These are phyloP conservation scores for Cassiopea xamachana DNA, from an alignment of 30 jellyfish, hydroid and myxozoan genomes.

Conservation along the genomic window DNA sequence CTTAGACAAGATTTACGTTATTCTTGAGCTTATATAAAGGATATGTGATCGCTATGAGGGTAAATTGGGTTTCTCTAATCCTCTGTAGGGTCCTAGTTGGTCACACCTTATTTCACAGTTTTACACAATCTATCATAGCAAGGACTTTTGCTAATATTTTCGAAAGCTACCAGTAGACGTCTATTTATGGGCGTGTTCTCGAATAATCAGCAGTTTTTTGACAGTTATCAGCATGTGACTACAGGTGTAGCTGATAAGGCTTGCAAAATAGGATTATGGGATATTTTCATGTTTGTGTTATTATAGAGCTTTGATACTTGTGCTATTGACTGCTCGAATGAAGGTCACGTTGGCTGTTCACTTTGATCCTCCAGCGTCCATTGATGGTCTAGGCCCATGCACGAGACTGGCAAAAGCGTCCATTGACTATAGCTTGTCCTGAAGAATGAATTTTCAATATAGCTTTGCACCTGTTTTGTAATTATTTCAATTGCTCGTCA, in stretches of 20 bases:
- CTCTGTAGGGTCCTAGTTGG: too few species aligned
- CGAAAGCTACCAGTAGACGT: neutral
- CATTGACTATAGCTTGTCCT: slow-evolving; percentile 53
- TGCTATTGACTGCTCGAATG: neutral
- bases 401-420: slow-evolving; percentile 61
- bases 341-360: slow-evolving; percentile 41
- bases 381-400: slow-evolving; percentile 62
- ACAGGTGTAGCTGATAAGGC: neutral
- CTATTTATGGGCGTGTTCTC: neutral
- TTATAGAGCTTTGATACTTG: neutral
- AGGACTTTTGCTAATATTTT: neutral
- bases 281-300: neutral
- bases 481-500: neutral
- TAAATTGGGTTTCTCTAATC: too few species aligned
- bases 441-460: neutral
- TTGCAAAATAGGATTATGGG: neutral
- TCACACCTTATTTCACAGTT: too few species aligned
- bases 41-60: too few species aligned
- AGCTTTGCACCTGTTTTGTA: slow-evolving; percentile 37
- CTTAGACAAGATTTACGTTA: too few species aligned
- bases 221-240: neutral
- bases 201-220: neutral
- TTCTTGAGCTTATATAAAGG: too few species aligned
- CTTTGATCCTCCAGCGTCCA: slow-evolving; percentile 58
- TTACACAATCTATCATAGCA: neutral